Conservation (phyloP, 1,140 invertebrate genomes). For the Ganaspis sp. region DNA sequence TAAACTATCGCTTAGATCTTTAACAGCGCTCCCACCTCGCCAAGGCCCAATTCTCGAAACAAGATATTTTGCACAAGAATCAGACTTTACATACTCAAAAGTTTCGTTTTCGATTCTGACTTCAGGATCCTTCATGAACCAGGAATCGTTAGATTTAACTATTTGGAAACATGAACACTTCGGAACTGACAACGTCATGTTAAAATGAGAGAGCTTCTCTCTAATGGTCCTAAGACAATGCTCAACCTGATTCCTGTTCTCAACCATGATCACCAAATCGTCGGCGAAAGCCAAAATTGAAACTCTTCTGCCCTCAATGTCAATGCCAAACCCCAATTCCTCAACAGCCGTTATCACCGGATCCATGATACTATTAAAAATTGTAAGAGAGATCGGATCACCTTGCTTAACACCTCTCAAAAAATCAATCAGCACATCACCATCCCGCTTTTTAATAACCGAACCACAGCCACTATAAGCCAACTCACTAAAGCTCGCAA, state of each 20-base stretch:
- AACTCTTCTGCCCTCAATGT: neutral
- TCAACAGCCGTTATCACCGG: neutral
- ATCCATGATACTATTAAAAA: conserved; percentile 44
- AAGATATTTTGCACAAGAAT: neutral
- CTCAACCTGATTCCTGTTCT: neutral
- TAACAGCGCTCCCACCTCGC: neutral
- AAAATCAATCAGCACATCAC: neutral
- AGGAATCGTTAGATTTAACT: neutral
- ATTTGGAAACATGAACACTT: neutral
- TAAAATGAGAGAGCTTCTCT: neutral
- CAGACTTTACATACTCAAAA: no score
- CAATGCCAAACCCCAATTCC: neutral
- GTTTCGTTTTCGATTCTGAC: neutral
- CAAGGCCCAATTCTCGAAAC: neutral
- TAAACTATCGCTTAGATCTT: neutral
- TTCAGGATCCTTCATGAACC: neutral
- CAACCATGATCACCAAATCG: neutral
- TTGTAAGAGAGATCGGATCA: conserved; percentile 62
- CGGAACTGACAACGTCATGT: neutral
- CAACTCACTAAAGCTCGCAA: neutral
- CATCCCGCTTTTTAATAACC: neutral
- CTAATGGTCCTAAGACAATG: neutral
- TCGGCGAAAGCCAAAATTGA: neutral
- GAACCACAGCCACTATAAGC: neutral
- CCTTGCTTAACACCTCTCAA: conserved; percentile 69